Conservation (phyloP, 1,140 invertebrate genomes). For the Orchesella cincta region DNA sequence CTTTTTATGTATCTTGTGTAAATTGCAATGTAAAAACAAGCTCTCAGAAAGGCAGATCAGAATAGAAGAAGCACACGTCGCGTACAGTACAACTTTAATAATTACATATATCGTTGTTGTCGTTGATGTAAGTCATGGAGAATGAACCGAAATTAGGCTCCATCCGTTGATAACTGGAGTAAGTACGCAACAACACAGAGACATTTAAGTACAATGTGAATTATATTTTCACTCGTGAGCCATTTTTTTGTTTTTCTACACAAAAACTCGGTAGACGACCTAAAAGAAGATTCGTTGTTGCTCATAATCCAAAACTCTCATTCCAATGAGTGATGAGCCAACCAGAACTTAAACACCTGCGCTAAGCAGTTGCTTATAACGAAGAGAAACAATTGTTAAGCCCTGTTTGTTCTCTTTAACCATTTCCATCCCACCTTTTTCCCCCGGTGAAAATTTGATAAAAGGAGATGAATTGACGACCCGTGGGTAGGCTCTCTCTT, state of each 20-base stretch:
- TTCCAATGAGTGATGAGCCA: neutral
- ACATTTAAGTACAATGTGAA: neutral
- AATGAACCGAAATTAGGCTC: too few relatives aligned
- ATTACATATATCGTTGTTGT: neutral
- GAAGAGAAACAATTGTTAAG: too few relatives aligned
- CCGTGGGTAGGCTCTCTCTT: neutral
- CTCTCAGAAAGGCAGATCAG: neutral
- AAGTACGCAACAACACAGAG: neutral
- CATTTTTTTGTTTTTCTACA: too few relatives aligned
- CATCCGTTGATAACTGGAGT: too few relatives aligned
- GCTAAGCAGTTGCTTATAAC: too few relatives aligned
- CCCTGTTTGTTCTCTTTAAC: neutral
- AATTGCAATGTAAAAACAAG: neutral
- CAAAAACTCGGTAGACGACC: too few relatives aligned
- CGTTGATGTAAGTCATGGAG: neutral
- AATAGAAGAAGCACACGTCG: neutral
- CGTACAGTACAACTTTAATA: constrained; percentile 23
- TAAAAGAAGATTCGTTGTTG: too few relatives aligned
- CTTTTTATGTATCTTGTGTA: neutral
- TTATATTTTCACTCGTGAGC: too few relatives aligned
- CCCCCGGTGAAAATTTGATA: neutral
- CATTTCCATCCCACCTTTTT: constrained; percentile 6
- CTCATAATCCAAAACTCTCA: too few relatives aligned
- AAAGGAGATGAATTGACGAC: neutral
- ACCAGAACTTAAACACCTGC: too few relatives aligned